phyloP scores from a whole-genome alignment of 2,113 vertebrate genomes.

The Platichthys flesus region DNA sequence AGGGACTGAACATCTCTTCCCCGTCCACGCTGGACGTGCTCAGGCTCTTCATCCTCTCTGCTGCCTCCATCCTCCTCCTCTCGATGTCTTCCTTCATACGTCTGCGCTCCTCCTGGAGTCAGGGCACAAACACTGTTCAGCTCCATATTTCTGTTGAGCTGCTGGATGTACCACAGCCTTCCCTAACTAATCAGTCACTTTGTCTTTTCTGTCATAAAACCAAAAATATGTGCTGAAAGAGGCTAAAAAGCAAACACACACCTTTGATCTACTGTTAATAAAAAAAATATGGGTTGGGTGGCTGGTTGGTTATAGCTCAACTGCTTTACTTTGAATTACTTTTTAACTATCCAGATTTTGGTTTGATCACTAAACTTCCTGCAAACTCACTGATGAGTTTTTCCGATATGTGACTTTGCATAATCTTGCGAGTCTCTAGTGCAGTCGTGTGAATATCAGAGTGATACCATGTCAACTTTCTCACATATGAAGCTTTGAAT shows the following conservation, averaged over 20 bases:
- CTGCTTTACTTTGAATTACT: too few species aligned
- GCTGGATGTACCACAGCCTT: not conserved
- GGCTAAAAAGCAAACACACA: not conserved
- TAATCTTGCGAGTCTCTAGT: too few species aligned
- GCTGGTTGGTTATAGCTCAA: too few species aligned
- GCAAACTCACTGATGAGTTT: too few species aligned
- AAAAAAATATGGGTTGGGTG: too few species aligned
- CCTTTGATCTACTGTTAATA: too few species aligned
- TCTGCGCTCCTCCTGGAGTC: constrained; percentile 82
- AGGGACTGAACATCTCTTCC: constrained; percentile 72
- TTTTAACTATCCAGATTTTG: too few species aligned
- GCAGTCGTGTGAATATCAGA: too few species aligned
- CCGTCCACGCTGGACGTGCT: constrained; percentile 75
- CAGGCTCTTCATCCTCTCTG: constrained; percentile 82
- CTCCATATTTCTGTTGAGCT: not conserved
- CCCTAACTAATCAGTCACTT: not conserved
- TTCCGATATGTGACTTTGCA: too few species aligned
- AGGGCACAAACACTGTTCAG: not conserved
- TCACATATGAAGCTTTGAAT: too few species aligned
- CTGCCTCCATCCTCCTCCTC: constrained; percentile 79
- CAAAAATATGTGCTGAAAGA: not conserved
- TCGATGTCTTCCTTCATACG: constrained; percentile 82
- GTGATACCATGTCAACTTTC: too few species aligned
- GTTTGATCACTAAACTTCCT: too few species aligned
- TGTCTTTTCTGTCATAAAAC: not conserved